Conservation (phyloP, 2,797 vertebrate genomes). For the Pteropus rufus region DNA sequence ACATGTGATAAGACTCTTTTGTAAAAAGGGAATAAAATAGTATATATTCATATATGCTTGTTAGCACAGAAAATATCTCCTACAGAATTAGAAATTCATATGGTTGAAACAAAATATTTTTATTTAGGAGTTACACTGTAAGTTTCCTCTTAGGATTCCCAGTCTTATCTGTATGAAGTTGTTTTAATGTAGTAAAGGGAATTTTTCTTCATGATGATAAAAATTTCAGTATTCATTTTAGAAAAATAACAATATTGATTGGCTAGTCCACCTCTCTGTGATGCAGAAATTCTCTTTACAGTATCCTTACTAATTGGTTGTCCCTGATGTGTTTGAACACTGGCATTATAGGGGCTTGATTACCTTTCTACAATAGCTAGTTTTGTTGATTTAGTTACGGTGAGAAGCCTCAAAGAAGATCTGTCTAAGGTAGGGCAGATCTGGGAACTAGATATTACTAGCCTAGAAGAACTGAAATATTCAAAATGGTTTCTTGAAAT, state of each 20-base stretch:
- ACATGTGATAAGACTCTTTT: background rate
- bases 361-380: background rate
- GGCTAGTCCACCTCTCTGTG: background rate
- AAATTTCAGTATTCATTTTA: background rate
- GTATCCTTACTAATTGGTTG: background rate
- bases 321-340: background rate
- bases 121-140: background rate
- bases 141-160: background rate
- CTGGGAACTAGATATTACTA: background rate
- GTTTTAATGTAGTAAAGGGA: background rate
- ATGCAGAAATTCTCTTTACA: too few species aligned
- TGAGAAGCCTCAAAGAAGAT: background rate
- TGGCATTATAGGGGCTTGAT: background rate
- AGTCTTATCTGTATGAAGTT: background rate
- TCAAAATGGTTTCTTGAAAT: background rate
- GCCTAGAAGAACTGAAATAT: background rate
- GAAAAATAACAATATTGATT: background rate
- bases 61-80: background rate
- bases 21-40: background rate
- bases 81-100: background rate
- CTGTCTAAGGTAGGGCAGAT: background rate
- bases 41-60: background rate
- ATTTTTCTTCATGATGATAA: background rate
- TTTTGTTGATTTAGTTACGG: background rate
- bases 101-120: background rate